phyloP scores from a whole-genome alignment of 2,888 invertebrate species.

The Candidula unifasciata region DNA sequence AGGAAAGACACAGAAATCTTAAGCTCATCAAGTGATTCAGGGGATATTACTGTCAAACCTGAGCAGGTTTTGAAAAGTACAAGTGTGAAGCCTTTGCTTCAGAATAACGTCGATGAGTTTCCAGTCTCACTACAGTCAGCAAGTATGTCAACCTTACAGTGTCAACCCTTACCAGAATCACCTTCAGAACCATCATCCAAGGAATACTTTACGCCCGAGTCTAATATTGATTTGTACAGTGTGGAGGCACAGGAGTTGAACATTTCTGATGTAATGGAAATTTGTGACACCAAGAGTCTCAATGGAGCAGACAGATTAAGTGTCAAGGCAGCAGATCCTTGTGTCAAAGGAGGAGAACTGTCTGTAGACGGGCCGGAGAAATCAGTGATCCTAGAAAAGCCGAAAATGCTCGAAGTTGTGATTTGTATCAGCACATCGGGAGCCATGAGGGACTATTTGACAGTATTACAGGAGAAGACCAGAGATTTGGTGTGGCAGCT shows the following conservation, averaged over 20 bases:
- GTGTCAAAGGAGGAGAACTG: background rate
- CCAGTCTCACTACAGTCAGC: conserved; percentile 23
- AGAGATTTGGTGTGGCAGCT: conserved; percentile 48
- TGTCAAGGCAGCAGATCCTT: background rate
- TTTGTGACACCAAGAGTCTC: conserved; percentile 36
- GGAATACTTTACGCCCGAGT: background rate
- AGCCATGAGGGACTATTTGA: conserved; percentile 47
- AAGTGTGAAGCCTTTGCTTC: background rate
- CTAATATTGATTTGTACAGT: conserved; percentile 25
- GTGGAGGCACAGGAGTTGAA: conserved; percentile 25
- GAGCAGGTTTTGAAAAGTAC: background rate
- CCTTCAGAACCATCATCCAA: background rate
- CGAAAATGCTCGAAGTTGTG: conserved; percentile 48
- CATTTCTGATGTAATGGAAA: conserved; percentile 34
- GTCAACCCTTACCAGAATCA: background rate
- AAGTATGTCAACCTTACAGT: background rate
- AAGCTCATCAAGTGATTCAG: conserved; percentile 23
- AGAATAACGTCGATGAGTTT: background rate
- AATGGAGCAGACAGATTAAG: background rate
- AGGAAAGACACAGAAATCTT: conserved; percentile 40
- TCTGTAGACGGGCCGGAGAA: too few species aligned
- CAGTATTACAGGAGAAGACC: conserved; percentile 42
- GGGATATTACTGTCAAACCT: background rate
- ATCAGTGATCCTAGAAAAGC: conserved; percentile 7
- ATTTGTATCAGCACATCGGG: conserved; percentile 51